A percentile compares a stretch with the other conserved stretches of the same genome.
Evolutionary conservation across 2,113 vertebrate genomes (phyloP).

Genomic region (Tragulus kanchil): DNA sequence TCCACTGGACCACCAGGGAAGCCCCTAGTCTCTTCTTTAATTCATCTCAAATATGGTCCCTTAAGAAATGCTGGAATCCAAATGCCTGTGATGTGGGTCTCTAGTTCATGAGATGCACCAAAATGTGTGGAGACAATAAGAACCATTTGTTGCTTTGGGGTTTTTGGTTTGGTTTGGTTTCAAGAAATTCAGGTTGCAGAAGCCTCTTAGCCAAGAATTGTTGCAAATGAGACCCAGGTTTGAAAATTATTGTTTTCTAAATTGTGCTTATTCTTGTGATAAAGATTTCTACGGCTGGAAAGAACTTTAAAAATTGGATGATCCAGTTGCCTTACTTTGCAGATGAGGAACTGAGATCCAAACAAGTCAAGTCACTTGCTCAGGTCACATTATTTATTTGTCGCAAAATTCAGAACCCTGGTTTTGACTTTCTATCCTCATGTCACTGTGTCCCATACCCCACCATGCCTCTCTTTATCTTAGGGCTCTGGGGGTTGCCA

Average conservation of each 20-base stretch:
- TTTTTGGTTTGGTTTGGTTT: background rate
- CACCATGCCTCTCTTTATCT: accelerated
- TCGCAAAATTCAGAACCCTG: background rate
- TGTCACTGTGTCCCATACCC: too few species aligned
- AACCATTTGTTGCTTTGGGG: background rate
- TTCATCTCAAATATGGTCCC: background rate
- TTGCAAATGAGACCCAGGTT: constrained; percentile 36
- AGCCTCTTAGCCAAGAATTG: background rate
- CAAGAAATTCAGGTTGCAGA: background rate
- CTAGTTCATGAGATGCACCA: background rate
- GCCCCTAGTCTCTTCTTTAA: background rate
- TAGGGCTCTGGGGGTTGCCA: background rate
- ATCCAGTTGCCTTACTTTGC: background rate
- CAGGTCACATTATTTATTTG: background rate
- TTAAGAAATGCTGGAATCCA: background rate
- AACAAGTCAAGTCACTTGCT: background rate
- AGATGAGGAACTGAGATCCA: background rate
- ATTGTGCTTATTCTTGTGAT: constrained; percentile 49
- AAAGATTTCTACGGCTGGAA: background rate
- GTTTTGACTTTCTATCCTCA: background rate
- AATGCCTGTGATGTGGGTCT: background rate
- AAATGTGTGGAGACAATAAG: background rate
- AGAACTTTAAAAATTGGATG: background rate
- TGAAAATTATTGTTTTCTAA: constrained; percentile 59
- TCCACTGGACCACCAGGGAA: too few species aligned